phyloP scores from a whole-genome alignment of 2,797 vertebrate genomes.

The Xyrichtys novacula region DNA sequence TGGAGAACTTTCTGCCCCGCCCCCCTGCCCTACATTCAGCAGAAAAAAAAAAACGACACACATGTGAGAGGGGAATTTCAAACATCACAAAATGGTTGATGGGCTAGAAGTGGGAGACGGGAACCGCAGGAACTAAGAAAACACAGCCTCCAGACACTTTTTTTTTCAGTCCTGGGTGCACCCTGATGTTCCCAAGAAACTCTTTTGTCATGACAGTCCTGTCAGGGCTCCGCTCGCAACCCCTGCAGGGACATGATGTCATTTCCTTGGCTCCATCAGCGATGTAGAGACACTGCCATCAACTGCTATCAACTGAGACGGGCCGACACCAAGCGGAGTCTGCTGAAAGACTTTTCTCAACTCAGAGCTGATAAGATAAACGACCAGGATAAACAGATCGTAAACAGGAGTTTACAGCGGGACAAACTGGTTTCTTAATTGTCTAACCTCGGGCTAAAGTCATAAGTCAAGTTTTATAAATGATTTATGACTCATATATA shows the following conservation, averaged over 20 bases:
- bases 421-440: not conserved
- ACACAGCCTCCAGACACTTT: slow-evolving; percentile 61
- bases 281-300: slow-evolving; percentile 68
- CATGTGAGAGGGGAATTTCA: slow-evolving; percentile 68
- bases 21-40: slow-evolving; percentile 69
- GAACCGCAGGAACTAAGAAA: slow-evolving; percentile 69
- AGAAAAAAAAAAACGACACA: slow-evolving; percentile 50
- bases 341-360: slow-evolving; percentile 57
- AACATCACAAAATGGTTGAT: slow-evolving; percentile 72
- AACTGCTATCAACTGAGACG: slow-evolving; percentile 65
- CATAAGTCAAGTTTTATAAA: not conserved
- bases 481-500: not conserved
- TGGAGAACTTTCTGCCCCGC: slow-evolving; percentile 67
- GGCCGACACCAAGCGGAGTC: slow-evolving; percentile 35
- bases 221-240: slow-evolving; percentile 74
- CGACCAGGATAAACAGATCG: slow-evolving; percentile 28
- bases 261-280: slow-evolving; percentile 73
- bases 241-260: slow-evolving; percentile 79
- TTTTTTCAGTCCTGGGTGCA: slow-evolving; percentile 54
- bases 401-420: slow-evolving; percentile 37
- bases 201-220: slow-evolving; percentile 81
- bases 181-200: slow-evolving; percentile 70
- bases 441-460: not conserved
- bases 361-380: slow-evolving; percentile 48
- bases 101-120: slow-evolving; percentile 57